Conservation (phyloP, 2,113 vertebrate genomes). For the Grallaria varia region DNA sequence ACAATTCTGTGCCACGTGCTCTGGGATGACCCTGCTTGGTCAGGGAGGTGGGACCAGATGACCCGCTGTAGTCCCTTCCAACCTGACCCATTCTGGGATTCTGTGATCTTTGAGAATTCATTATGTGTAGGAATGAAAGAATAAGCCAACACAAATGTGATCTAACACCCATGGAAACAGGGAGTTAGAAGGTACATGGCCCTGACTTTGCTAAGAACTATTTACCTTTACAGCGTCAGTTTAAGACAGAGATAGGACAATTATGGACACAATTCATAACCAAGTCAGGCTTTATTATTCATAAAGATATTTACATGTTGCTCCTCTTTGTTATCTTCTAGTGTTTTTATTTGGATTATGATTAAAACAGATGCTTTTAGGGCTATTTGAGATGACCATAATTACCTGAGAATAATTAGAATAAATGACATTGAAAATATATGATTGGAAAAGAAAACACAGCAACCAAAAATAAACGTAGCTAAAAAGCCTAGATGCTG, state of each 20-base stretch:
- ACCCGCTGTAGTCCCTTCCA: not conserved
- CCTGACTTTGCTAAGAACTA: not conserved
- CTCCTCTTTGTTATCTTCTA: not conserved
- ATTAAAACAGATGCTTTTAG: not conserved
- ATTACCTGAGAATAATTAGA: not conserved
- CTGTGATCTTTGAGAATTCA: not conserved
- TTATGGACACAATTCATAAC: not conserved
- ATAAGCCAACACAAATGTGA: not conserved
- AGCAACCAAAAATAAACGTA: not conserved
- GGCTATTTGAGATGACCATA: not conserved
- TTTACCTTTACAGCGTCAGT: not conserved
- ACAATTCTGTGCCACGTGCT: not conserved
- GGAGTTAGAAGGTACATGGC: not conserved
- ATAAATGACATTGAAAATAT: not conserved
- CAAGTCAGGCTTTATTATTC: not conserved
- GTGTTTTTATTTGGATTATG: not conserved
- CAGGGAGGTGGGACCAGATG: not conserved
- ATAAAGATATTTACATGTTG: not conserved
- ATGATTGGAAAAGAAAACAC: not conserved
- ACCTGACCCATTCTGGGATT: not conserved
- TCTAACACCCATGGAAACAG: not conserved
- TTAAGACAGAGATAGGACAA: not conserved
- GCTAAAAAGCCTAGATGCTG: not conserved
- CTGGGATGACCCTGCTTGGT: not conserved
- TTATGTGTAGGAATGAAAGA: not conserved